Evolutionary conservation across 2,888 invertebrate species (phyloP).

Genomic region (Leptinotarsa haldemani): DNA sequence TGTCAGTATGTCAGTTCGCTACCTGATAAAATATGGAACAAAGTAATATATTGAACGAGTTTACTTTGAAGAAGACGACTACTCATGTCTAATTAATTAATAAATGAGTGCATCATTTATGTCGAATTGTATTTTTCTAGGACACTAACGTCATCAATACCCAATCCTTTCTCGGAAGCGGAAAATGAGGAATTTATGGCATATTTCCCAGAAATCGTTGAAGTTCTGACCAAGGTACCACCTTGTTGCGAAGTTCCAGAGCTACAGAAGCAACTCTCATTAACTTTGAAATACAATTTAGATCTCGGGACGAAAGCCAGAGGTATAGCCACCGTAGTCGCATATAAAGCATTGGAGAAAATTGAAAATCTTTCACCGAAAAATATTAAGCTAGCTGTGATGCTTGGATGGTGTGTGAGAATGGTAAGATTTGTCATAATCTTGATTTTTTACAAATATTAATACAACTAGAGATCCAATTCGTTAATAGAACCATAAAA

Average conservation of each 20-base stretch:
- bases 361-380: conserved; percentile 21
- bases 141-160: background rate
- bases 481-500: no score
- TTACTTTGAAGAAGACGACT: no score
- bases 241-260: conserved; percentile 6
- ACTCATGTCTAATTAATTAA: no score
- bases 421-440: conserved; percentile 13
- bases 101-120: no score
- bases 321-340: conserved; percentile 9
- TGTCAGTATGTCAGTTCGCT: no score
- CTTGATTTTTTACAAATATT: no score
- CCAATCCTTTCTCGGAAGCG: background rate
- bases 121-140: background rate
- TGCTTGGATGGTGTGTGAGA: conserved; percentile 25
- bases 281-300: conserved; percentile 18
- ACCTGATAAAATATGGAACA: no score
- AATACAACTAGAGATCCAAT: no score
- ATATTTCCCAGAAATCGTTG: background rate
- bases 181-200: background rate
- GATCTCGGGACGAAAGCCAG: conserved; percentile 8
- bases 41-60: no score
- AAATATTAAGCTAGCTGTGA: conserved; percentile 19
- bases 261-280: background rate
- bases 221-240: background rate
- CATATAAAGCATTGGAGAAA: conserved; percentile 22